Conservation (phyloP, 30 jellyfish, hydroid and myxozoan species). For the Mastigias papua region DNA sequence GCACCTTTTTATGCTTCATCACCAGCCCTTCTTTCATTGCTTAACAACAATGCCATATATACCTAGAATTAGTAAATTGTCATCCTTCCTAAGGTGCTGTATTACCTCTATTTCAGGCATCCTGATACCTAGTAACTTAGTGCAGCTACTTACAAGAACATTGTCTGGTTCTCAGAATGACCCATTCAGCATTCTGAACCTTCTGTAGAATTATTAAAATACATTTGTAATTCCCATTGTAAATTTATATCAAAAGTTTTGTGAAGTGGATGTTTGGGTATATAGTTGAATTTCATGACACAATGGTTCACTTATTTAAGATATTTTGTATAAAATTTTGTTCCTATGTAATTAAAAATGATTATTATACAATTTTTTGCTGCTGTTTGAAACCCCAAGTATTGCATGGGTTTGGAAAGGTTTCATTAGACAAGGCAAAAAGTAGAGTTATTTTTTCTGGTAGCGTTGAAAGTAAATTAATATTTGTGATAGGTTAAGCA, state of each 20-base stretch:
- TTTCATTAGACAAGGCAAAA: too few species aligned
- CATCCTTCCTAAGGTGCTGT: neutral
- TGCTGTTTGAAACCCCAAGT: neutral
- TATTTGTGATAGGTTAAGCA: too few species aligned
- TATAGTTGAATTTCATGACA: constrained; percentile 16
- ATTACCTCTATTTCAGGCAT: constrained; percentile 67
- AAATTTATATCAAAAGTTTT: constrained; percentile 43
- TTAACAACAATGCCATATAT: neutral
- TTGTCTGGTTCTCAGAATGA: constrained; percentile 61
- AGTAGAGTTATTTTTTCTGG: too few species aligned
- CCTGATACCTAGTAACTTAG: constrained; percentile 79
- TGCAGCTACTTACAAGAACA: constrained; percentile 70
- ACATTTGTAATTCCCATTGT: constrained; percentile 40
- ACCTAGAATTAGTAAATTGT: neutral
- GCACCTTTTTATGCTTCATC: too few species aligned
- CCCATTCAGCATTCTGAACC: constrained; percentile 49
- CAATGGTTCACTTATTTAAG: neutral
- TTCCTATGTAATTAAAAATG: neutral
- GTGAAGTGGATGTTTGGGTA: constrained; percentile 42
- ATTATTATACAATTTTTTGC: neutral
- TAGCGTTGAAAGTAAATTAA: too few species aligned
- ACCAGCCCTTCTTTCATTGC: neutral
- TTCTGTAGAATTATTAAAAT: constrained; percentile 10
- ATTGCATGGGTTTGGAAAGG: too few species aligned
- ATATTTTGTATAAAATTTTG: neutral